Conservation (phyloP, 2,797 vertebrate genomes). For the Pipistrellus pipistrellus region DNA sequence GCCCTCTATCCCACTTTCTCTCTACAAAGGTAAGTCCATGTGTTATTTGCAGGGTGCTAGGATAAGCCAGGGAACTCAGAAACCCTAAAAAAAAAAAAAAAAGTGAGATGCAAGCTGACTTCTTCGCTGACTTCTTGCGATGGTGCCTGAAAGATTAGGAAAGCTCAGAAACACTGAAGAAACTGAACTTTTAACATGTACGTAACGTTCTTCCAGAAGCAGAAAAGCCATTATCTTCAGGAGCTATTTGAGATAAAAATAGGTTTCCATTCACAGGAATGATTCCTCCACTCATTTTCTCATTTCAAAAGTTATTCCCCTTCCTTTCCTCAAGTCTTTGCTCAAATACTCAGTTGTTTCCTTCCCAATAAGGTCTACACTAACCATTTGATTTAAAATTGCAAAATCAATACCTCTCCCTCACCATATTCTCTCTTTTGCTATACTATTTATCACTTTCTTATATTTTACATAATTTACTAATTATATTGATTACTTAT, state of each 20-base stretch:
- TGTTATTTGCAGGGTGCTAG: neutral
- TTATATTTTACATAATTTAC: neutral
- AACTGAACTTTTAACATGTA: neutral
- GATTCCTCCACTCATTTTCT: neutral
- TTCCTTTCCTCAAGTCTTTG: neutral
- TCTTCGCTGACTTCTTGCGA: neutral
- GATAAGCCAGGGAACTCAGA: neutral
- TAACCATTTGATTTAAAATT: neutral
- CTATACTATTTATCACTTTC: neutral
- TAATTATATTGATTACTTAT: neutral
- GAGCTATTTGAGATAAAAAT: slow-evolving; percentile 3
- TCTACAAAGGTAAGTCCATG: neutral
- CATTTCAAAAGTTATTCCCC: neutral
- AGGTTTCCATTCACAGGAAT: neutral
- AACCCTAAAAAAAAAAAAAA: neutral
- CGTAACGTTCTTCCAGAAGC: neutral
- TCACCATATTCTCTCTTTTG: neutral
- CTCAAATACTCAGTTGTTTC: neutral
- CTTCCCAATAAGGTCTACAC: neutral
- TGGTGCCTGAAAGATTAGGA: neutral
- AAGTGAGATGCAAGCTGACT: neutral
- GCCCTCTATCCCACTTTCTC: neutral
- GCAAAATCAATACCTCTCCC: neutral
- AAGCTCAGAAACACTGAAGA: neutral
- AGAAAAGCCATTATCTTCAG: neutral